Conservation (phyloP, 2,797 vertebrate genomes). For the Coluber constrictor region DNA sequence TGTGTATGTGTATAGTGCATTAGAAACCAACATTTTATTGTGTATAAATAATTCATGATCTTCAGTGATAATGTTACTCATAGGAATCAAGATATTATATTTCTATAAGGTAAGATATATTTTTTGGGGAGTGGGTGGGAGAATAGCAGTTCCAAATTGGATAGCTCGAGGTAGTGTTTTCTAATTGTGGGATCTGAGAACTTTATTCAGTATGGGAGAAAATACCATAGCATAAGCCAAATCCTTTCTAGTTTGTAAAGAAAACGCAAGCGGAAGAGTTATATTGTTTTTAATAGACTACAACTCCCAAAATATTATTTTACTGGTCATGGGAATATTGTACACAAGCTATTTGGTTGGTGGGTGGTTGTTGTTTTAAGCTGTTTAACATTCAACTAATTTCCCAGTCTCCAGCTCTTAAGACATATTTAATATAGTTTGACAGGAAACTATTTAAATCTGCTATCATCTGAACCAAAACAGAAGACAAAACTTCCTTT, state of each 20-base stretch:
- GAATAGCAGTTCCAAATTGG: not conserved
- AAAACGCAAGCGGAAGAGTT: not conserved
- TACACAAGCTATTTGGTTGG: not conserved
- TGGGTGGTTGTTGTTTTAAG: constrained; percentile 1
- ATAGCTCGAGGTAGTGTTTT: not conserved
- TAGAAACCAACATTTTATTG: not conserved
- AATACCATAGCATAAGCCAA: not conserved
- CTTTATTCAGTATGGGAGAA: not conserved
- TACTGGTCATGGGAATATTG: not conserved
- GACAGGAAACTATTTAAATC: not conserved
- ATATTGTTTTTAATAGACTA: not conserved
- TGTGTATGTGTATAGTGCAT: not conserved
- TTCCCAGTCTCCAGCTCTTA: not conserved
- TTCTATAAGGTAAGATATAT: not conserved
- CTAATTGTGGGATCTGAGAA: not conserved
- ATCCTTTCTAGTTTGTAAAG: not conserved
- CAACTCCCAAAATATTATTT: not conserved
- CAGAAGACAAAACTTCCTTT: not conserved
- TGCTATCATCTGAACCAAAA: not conserved
- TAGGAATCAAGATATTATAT: not conserved
- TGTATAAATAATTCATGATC: not conserved
- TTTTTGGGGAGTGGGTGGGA: fast-evolving
- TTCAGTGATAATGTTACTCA: not conserved
- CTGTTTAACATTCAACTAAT: fast-evolving
- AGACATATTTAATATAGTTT: not conserved